Evolutionary conservation across 2,113 vertebrate species (phyloP).

Genomic region (cattle (Bos taurus)): DNA sequence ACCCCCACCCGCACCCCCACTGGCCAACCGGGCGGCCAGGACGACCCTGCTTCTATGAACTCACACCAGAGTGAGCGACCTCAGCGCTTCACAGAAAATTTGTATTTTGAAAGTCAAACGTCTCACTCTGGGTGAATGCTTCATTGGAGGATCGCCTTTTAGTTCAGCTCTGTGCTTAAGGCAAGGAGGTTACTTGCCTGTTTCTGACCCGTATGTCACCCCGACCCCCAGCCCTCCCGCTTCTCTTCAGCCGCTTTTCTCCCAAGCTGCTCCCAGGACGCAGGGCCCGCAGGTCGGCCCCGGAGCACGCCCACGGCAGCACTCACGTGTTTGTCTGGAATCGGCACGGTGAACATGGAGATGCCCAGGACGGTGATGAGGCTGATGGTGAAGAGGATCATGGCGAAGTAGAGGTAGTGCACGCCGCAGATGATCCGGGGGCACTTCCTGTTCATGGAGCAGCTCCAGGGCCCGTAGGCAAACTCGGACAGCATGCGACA

Average conservation of each 20-base stretch:
- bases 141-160: not conserved
- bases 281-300: not conserved
- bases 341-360: constrained; percentile 91
- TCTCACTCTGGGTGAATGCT: not conserved
- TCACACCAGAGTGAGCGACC: not conserved
- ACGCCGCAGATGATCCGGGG: constrained; percentile 88
- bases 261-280: no score
- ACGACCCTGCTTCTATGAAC: not conserved
- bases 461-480: constrained; percentile 84
- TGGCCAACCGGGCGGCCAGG: not conserved
- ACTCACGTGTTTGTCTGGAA: constrained; percentile 89
- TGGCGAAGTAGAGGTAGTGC: constrained; percentile 92
- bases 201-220: not conserved
- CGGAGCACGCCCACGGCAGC: accelerated
- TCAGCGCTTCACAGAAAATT: not conserved
- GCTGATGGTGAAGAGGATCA: constrained; percentile 82
- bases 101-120: not conserved
- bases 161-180: not conserved
- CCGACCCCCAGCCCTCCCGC: accelerated
- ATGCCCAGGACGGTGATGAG: constrained; percentile 82
- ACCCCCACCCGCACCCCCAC: not conserved
- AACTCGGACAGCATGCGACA: constrained; percentile 87
- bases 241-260: not conserved
- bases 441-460: constrained; percentile 80
- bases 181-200: not conserved